Percentiles rank a stretch among this genome's conserved stretches.
phyloP scores from a whole-genome alignment of 1,140 invertebrate genomes.

The Eueides isabella region DNA sequence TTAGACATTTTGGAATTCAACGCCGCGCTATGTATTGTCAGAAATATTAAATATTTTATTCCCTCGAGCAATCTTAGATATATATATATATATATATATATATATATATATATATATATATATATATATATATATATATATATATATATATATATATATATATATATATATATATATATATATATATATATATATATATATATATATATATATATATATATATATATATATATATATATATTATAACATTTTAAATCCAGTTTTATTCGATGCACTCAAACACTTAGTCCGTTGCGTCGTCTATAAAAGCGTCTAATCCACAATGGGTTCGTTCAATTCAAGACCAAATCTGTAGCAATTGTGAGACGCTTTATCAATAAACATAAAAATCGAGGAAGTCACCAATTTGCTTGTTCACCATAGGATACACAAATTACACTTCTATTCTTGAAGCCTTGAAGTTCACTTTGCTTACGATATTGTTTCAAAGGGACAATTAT shows the following conservation, averaged over 20 bases:
- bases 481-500: slow-evolving; percentile 17
- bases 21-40: too few relatives aligned
- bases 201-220: too few relatives aligned
- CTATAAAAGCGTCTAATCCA: slow-evolving; percentile 23
- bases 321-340: slow-evolving; percentile 56
- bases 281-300: background rate
- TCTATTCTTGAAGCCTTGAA: slow-evolving; percentile 23
- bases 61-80: too few relatives aligned
- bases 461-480: slow-evolving; percentile 12
- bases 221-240: too few relatives aligned
- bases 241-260: background rate
- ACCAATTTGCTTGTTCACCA: slow-evolving; percentile 63
- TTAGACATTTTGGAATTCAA: too few relatives aligned
- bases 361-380: slow-evolving; percentile 72
- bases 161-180: too few relatives aligned
- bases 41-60: too few relatives aligned
- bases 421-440: slow-evolving; percentile 29
- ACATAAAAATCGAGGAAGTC: slow-evolving; percentile 77
- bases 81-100: too few relatives aligned
- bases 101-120: too few relatives aligned
- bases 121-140: too few relatives aligned
- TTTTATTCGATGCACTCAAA: background rate
- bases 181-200: too few relatives aligned
- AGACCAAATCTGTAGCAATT: slow-evolving; percentile 74
- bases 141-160: too few relatives aligned